Evolutionary conservation across 2,113 vertebrate species (phyloP).

Genomic region (Manacus vitellinus): DNA sequence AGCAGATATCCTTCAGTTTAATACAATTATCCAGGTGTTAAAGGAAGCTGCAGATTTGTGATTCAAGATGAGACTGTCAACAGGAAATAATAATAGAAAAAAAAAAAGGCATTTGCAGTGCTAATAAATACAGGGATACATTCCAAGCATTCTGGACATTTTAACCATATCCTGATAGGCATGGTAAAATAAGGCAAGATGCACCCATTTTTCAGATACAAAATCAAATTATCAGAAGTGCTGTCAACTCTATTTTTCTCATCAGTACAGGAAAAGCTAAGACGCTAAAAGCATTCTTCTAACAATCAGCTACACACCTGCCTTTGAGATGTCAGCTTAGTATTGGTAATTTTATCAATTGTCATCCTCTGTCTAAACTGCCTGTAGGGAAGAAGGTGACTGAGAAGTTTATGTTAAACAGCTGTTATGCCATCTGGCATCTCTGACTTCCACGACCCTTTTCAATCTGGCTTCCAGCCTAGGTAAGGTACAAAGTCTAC

Average conservation of each 20-base stretch:
- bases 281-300: neutral
- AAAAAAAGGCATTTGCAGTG: neutral
- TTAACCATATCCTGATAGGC: neutral
- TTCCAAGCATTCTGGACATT: neutral
- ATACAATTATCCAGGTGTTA: neutral
- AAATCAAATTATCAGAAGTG: neutral
- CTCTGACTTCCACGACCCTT: conserved; percentile 25
- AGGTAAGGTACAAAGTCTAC: conserved; percentile 1
- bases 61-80: neutral
- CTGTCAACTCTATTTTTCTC: neutral
- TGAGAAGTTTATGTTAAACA: conserved; percentile 53
- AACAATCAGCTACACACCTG: neutral
- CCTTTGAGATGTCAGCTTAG: neutral
- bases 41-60: neutral
- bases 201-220: neutral
- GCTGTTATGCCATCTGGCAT: conserved; percentile 63
- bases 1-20: neutral
- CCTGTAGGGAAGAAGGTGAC: conserved; percentile 35
- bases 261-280: neutral
- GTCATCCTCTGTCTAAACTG: neutral
- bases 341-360: neutral
- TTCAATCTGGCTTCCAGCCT: conserved; percentile 59
- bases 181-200: neutral
- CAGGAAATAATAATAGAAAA: neutral
- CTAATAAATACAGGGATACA: neutral